Conservation (phyloP, 2,888 invertebrate species). For the Philopedon plagiatum region DNA sequence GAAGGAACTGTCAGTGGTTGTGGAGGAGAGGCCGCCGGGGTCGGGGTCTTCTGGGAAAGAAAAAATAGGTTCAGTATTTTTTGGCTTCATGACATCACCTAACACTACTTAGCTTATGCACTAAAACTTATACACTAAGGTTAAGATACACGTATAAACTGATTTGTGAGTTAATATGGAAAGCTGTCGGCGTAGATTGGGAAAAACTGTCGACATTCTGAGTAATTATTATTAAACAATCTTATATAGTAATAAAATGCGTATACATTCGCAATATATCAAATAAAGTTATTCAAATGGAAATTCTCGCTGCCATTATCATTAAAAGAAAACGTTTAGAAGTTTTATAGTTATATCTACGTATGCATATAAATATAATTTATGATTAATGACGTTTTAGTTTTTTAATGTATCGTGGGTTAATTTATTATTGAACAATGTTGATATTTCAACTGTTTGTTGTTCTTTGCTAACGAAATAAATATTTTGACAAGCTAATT, state of each 20-base stretch:
- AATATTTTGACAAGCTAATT: too few relatives aligned
- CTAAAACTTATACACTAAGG: neutral
- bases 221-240: neutral
- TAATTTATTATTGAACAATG: too few relatives aligned
- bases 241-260: neutral
- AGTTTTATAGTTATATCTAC: neutral
- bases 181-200: neutral
- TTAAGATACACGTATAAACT: neutral
- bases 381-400: neutral
- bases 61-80: slow-evolving; percentile 50
- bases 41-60: slow-evolving; percentile 68
- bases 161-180: neutral
- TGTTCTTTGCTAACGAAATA: too few relatives aligned
- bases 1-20: slow-evolving; percentile 59
- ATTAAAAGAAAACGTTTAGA: neutral
- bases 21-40: slow-evolving; percentile 60
- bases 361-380: neutral
- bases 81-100: slow-evolving; percentile 25
- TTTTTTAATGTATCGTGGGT: too few relatives aligned
- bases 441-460: too few relatives aligned
- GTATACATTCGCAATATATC: neutral
- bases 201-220: neutral
- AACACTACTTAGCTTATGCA: slow-evolving; percentile 10
- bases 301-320: neutral
- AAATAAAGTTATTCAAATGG: neutral